Base-by-base conservation (phyloP, 2,888 invertebrate species). In the Sepioteuthis lessoniana region DNA sequence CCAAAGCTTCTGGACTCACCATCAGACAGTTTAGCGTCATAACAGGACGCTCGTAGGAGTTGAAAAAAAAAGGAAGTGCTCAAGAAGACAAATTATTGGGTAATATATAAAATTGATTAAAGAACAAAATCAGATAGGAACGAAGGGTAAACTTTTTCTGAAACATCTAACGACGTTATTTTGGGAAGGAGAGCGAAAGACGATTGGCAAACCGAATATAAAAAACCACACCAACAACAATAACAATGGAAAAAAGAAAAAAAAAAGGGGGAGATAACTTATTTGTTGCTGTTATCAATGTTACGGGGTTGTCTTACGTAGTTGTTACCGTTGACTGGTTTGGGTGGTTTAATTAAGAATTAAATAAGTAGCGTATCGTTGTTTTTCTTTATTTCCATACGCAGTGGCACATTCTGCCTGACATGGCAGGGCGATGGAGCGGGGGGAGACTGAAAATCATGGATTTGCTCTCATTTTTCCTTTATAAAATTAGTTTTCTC, bases 391-490 rank as follows among this genome's bases (percentile, higher is more conserved):
- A n/a, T 76, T 76, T 76, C 76, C 31, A 76, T 13, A n/a, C 76
- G 16, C 16, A 8, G n/a, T n/a, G 76, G 76, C 76, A 31, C 31
- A 76, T 76, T 76, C 76, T n/a, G 8, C 76, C n/a, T n/a, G n/a
- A n/a, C 76, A n/a, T n/a, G n/a, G n/a, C n/a, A n/a, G n/a, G n/a
- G n/a, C n/a, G n/a, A n/a, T n/a, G n/a, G n/a, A n/a, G n/a, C n/a
- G n/a, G n/a, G n/a, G 31, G 76, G 31, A 31, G 76, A 76, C 76
- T n/a, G 76, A n/a, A 76, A 76, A 76, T 76, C 76, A n/a, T n/a
- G 76, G 76, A 76, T 76, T 76, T 76, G n/a, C n/a, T 76, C 76
- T 76, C n/a, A 76, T 76, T 76, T 76, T 76, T n/a, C 76, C 76
- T 19, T 31, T 13, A 76, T 76, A 76, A n/a, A 76, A 76, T 76